A percentile compares a stretch with the other conserved stretches of the same genome.
phyloP scores from a whole-genome alignment of 53 echinoderm and acorn worm species.

The Temnopleurus reevesii region DNA sequence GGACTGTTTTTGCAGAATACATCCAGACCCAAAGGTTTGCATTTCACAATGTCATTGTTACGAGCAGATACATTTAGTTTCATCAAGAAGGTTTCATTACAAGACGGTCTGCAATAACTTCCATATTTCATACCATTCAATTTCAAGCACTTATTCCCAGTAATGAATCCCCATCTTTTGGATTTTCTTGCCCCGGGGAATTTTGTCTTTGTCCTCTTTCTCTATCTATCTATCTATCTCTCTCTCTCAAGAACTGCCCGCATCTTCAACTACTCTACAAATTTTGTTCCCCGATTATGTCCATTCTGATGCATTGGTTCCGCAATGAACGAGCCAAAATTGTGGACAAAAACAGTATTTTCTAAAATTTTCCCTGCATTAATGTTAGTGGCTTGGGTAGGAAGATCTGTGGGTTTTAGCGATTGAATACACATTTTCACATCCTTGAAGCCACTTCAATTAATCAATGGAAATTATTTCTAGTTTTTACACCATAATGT shows the following conservation, averaged over 20 bases:
- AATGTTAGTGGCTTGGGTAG: too few species aligned
- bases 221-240: background rate
- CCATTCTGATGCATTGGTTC: too few species aligned
- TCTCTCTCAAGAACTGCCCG: background rate
- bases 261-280: background rate
- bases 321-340: too few species aligned
- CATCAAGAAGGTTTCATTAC: conserved; percentile 13
- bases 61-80: conserved; percentile 29
- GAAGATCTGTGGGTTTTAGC: too few species aligned
- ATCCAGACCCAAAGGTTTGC: background rate
- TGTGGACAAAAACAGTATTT: too few species aligned
- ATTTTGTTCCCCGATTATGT: too few species aligned
- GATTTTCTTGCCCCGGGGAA: background rate
- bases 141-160: conserved; percentile 22
- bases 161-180: background rate
- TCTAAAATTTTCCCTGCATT: too few species aligned
- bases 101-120: background rate
- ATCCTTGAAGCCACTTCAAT: too few species aligned
- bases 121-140: conserved; percentile 1
- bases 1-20: too few species aligned
- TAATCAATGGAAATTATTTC: too few species aligned
- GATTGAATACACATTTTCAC: too few species aligned
- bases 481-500: too few species aligned
- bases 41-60: conserved; percentile 13
- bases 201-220: background rate